Evolutionary conservation across 2,888 invertebrate species (phyloP).

Genomic region (Nycteola revayana): DNA sequence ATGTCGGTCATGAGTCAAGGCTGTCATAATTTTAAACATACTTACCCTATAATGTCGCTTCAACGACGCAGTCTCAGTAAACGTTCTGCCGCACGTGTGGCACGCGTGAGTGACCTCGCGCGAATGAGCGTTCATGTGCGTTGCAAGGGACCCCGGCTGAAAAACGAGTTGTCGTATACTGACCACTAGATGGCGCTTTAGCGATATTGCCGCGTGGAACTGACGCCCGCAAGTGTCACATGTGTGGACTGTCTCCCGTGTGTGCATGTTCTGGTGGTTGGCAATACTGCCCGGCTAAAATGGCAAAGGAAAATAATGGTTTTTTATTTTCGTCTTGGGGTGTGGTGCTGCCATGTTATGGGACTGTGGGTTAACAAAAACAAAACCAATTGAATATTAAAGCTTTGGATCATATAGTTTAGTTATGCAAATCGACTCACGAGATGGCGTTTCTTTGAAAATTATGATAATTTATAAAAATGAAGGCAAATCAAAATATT

Average conservation of each 20-base stretch:
- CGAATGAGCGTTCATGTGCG: constrained; percentile 64
- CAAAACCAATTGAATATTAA: too few relatives aligned
- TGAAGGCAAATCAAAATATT: too few relatives aligned
- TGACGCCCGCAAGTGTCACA: constrained; percentile 57
- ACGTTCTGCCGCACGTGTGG: constrained; percentile 54
- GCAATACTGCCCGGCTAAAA: constrained; percentile 66
- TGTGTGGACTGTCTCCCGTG: constrained; percentile 45
- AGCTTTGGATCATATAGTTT: too few relatives aligned
- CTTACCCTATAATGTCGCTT: constrained; percentile 62
- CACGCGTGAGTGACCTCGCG: constrained; percentile 52
- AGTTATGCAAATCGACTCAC: too few relatives aligned
- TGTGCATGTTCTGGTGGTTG: constrained; percentile 64
- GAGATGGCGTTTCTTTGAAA: too few relatives aligned
- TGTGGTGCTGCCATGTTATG: too few relatives aligned
- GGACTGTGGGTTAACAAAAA: too few relatives aligned
- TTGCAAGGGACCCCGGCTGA: constrained; percentile 65
- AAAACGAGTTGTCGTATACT: constrained; percentile 10
- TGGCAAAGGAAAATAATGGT: neutral
- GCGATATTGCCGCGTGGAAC: constrained; percentile 57
- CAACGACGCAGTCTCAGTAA: constrained; percentile 56
- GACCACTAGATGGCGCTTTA: constrained; percentile 63
- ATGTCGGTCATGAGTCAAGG: too few relatives aligned
- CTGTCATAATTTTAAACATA: too few relatives aligned
- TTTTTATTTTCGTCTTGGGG: too few relatives aligned
- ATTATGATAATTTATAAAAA: too few relatives aligned